phyloP scores from a whole-genome alignment of 2,888 invertebrate genomes.

The Clistopyga incitator region DNA sequence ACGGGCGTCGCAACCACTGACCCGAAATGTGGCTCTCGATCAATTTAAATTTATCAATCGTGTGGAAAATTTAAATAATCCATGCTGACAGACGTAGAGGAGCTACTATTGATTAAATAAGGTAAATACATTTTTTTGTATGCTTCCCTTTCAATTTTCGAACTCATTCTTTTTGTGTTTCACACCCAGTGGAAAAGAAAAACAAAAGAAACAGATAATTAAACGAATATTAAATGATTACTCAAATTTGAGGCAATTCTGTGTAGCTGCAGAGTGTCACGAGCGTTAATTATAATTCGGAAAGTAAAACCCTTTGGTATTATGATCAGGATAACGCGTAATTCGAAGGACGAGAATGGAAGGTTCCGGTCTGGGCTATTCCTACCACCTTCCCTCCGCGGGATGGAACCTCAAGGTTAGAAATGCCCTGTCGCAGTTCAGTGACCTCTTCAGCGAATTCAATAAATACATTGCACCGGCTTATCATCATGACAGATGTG shows the following conservation, averaged over 20 bases:
- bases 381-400: conserved; percentile 92
- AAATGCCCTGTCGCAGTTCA: conserved; percentile 94
- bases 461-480: conserved; percentile 98
- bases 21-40: conserved; percentile 33
- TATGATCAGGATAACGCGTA: conserved; percentile 57
- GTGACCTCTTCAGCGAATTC: conserved; percentile 98
- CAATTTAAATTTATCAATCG: conserved; percentile 23
- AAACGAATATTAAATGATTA: background rate
- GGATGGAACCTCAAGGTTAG: conserved; percentile 91
- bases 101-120: conserved; percentile 23
- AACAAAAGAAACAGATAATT: background rate
- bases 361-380: conserved; percentile 90
- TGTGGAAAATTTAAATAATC: conserved; percentile 41
- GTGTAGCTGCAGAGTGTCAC: background rate
- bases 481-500: conserved; percentile 98
- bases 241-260: background rate
- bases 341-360: conserved; percentile 83
- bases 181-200: conserved; percentile 2
- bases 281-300: background rate
- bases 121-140: conserved; percentile 49
- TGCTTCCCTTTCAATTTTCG: background rate
- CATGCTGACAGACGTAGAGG: conserved; percentile 15
- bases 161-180: background rate
- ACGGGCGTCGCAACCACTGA: conserved; percentile 2
- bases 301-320: conserved; percentile 30